Evolutionary conservation across 64 coral and sea anemone genomes (phyloP).

Genomic region (Montipora efflorescens): DNA sequence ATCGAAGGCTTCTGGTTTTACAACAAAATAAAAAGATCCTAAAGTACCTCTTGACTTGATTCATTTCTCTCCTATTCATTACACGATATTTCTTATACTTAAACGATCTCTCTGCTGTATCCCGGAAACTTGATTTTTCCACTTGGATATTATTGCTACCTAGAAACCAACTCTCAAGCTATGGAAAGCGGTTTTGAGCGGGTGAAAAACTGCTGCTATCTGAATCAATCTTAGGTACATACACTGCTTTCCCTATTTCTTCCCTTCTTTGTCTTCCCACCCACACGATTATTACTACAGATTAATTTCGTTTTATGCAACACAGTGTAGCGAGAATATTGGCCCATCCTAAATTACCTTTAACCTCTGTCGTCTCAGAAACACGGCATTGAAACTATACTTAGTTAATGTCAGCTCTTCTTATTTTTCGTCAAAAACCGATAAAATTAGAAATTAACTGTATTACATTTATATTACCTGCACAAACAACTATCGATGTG

Average conservation of each 20-base stretch:
- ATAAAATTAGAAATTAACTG: neutral
- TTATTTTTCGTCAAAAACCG: neutral
- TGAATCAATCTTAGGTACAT: no score
- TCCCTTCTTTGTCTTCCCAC: no score
- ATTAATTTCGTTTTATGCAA: neutral
- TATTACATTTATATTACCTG: neutral
- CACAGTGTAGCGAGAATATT: neutral
- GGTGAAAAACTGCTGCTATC: no score
- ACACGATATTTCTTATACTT: neutral
- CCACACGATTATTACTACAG: neutral
- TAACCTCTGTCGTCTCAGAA: neutral
- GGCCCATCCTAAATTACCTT: neutral
- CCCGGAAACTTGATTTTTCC: neutral
- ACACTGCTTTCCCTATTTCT: no score
- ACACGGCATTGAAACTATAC: neutral
- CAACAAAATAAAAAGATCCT: neutral
- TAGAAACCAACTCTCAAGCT: no score
- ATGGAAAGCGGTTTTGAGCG: no score
- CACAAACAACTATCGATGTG: neutral
- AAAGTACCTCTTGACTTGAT: neutral
- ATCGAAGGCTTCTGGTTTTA: neutral
- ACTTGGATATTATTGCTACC: neutral
- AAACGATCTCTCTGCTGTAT: neutral
- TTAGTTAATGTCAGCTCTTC: neutral
- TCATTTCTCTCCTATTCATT: neutral